Percentiles rank a stretch among this genome's conserved stretches.
Evolutionary conservation across 2,113 vertebrate species (phyloP).

Genomic region (Micronycteris hirsuta): DNA sequence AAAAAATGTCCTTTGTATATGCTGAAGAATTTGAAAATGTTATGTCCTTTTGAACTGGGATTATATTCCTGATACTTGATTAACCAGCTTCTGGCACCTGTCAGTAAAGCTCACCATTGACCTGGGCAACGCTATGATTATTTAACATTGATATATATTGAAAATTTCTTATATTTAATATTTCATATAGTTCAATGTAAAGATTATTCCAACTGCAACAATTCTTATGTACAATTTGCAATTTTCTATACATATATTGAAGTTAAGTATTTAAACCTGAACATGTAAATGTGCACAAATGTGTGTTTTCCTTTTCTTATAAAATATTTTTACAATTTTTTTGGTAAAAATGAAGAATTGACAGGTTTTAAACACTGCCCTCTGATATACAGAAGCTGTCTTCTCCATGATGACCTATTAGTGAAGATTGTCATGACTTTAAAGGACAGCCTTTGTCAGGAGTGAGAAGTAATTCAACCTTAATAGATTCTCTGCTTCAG

Average conservation of each 20-base stretch:
- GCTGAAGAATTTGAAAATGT: neutral
- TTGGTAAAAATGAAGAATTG: slow-evolving; percentile 50
- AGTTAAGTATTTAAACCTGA: neutral
- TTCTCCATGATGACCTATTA: slow-evolving; percentile 71
- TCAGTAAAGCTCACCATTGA: neutral
- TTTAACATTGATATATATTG: neutral
- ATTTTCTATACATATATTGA: neutral
- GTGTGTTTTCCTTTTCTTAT: neutral
- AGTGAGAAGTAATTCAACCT: slow-evolving; percentile 78
- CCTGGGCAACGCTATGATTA: neutral
- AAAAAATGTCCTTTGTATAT: neutral
- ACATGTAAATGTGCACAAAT: neutral
- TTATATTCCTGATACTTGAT: neutral
- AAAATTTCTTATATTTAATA: neutral
- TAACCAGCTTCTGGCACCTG: neutral
- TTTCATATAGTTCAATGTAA: neutral
- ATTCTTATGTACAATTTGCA: neutral
- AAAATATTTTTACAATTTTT: slow-evolving; percentile 22
- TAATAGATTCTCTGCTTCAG: slow-evolving; percentile 76
- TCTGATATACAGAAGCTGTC: slow-evolving; percentile 41
- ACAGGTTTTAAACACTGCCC: slow-evolving; percentile 55
- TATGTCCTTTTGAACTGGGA: neutral
- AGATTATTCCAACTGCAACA: neutral
- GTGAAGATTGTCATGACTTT: slow-evolving; percentile 79
- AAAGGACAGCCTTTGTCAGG: slow-evolving; percentile 75